Percentiles rank a stretch among this genome's conserved stretches.
Conservation (phyloP, 2,113 vertebrate species). For the Callaeas wilsoni region DNA sequence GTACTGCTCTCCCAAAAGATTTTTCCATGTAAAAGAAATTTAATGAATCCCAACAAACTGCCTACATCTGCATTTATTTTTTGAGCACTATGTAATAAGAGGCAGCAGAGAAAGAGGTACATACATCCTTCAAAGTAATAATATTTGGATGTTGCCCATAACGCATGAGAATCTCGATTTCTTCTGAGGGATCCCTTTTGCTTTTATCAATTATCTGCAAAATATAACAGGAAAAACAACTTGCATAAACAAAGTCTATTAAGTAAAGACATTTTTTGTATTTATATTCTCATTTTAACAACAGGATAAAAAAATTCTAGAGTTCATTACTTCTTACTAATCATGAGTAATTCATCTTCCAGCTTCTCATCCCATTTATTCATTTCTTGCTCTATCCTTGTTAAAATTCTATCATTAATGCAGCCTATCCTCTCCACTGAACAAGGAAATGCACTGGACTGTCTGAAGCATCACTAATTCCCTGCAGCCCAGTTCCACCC, state of each 20-base stretch:
- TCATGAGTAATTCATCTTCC: not conserved
- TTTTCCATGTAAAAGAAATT: not conserved
- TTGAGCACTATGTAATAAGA: not conserved
- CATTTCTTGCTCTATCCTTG: not conserved
- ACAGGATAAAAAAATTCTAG: not conserved
- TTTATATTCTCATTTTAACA: not conserved
- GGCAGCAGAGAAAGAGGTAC: slow-evolving; percentile 43
- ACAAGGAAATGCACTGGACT: not conserved
- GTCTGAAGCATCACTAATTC: not conserved
- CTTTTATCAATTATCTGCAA: slow-evolving; percentile 96
- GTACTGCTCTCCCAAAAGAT: not conserved
- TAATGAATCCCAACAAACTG: not conserved
- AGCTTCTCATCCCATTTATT: not conserved
- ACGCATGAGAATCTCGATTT: slow-evolving; percentile 96
- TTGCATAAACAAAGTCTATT: not conserved
- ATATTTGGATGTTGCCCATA: slow-evolving; percentile 97
- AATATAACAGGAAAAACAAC: slow-evolving; percentile 2
- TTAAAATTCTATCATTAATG: not conserved
- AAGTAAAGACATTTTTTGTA: not conserved
- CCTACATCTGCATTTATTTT: not conserved
- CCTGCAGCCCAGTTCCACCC: not conserved
- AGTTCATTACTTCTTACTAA: not conserved
- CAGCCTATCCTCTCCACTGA: not conserved
- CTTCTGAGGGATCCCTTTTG: slow-evolving; percentile 95
- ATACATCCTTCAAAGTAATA: slow-evolving; percentile 95